These are phyloP conservation scores for Nibea coibor DNA, from an alignment of 2,113 vertebrate species.

Conservation along the genomic window DNA sequence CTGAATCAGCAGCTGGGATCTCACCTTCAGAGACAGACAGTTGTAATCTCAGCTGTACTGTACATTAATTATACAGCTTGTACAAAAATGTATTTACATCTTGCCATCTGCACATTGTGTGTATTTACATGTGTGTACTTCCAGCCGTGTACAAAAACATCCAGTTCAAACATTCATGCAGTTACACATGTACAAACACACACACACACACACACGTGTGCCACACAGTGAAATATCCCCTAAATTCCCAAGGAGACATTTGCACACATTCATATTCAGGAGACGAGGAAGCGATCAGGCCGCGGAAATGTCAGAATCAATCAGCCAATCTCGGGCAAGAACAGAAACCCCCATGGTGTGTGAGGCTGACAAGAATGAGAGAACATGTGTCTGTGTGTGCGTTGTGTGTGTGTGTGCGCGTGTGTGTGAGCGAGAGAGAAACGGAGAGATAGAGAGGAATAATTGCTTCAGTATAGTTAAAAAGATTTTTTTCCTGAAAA, in stretches of 20 bases:
- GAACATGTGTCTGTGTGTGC: neutral
- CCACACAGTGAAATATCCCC: neutral
- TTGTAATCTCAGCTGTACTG: neutral
- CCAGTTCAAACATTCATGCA: neutral
- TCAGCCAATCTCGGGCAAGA: constrained; percentile 46
- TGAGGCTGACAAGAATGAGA: constrained; percentile 10
- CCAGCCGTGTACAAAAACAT: neutral
- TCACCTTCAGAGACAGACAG: neutral
- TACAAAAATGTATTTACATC: neutral
- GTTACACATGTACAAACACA: neutral
- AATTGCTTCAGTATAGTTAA: constrained; percentile 47
- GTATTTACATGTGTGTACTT: neutral
- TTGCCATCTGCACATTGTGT: neutral
- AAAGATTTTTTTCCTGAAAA: constrained; percentile 41
- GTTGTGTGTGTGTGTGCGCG: neutral
- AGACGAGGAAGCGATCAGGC: constrained; percentile 53
- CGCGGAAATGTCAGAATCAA: constrained; percentile 63
- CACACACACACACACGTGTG: neutral
- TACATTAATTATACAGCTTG: neutral
- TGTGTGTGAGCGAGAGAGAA: constrained; percentile 2
- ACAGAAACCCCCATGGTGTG: constrained; percentile 43
- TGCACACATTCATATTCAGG: constrained; percentile 53
- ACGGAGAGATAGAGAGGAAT: constrained; percentile 19
- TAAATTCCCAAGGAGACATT: constrained; percentile 24
- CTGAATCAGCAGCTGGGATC: neutral